phyloP scores from a whole-genome alignment of 2,113 vertebrate species.

The Petrocephalus microphthalmus region DNA sequence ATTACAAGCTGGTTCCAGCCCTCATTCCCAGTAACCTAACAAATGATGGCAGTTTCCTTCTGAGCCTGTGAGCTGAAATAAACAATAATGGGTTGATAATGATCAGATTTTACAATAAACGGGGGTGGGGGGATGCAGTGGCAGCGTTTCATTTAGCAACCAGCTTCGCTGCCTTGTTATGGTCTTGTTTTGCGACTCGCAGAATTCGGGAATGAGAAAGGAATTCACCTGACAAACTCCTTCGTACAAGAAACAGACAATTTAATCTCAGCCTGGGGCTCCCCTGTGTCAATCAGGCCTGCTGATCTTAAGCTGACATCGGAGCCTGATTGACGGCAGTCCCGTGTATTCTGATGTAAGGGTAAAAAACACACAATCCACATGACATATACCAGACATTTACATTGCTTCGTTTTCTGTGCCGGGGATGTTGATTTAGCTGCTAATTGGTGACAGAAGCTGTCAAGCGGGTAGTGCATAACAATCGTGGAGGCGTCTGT shows the following conservation, averaged over 20 bases:
- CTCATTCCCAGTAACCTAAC: not conserved
- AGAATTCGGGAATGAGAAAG: constrained; percentile 68
- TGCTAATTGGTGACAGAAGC: constrained; percentile 99
- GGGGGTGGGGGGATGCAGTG: not conserved
- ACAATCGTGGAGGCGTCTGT: constrained; percentile 82
- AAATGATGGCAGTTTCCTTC: not conserved
- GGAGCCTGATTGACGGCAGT: constrained; percentile 60
- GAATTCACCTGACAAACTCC: constrained; percentile 88
- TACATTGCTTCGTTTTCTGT: constrained; percentile 69
- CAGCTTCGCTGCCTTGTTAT: constrained; percentile 84
- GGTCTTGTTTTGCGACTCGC: constrained; percentile 76
- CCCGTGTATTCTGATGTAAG: constrained; percentile 68
- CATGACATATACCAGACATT: constrained; percentile 64
- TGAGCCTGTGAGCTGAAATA: not conserved
- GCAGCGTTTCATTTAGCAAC: constrained; percentile 87
- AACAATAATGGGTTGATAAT: not conserved
- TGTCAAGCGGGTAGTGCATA: constrained; percentile 96
- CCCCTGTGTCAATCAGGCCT: constrained; percentile 57
- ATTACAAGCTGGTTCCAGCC: not conserved
- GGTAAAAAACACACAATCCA: constrained; percentile 7
- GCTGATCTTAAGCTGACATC: constrained; percentile 63
- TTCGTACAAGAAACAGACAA: constrained; percentile 76
- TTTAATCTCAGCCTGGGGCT: constrained; percentile 77
- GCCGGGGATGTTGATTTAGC: constrained; percentile 97
- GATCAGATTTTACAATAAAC: not conserved